phyloP scores from a whole-genome alignment of 2,113 vertebrate genomes.

The Ploceus nigricollis region DNA sequence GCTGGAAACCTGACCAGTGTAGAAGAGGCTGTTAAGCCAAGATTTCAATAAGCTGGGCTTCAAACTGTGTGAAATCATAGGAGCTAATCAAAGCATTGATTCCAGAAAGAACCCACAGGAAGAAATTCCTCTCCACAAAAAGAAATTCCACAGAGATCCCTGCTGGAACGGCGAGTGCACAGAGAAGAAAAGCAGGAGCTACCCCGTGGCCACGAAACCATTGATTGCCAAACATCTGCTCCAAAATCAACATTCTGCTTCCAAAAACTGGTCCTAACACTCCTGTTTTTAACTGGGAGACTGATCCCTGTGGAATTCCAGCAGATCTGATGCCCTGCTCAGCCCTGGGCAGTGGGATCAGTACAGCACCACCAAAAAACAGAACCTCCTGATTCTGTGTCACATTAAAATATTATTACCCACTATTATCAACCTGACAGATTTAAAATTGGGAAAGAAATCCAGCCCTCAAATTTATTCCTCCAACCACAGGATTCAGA shows the following conservation, averaged over 20 bases:
- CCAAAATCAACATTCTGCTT: not conserved
- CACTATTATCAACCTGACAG: not conserved
- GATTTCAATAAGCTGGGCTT: slow-evolving; percentile 5
- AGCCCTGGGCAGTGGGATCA: not conserved
- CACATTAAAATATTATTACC: not conserved
- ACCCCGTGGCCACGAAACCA: fast-evolving
- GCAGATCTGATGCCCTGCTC: not conserved
- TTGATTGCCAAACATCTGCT: not conserved
- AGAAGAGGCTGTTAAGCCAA: slow-evolving; percentile 9
- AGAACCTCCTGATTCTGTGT: not conserved
- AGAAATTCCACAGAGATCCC: not conserved
- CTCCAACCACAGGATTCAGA: not conserved
- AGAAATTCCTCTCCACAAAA: not conserved
- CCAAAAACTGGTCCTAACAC: fast-evolving
- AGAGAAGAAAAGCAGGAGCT: not conserved
- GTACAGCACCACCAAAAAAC: too few relatives aligned
- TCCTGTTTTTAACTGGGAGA: fast-evolving
- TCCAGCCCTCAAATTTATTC: not conserved
- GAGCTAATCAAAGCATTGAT: not conserved
- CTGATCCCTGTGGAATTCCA: not conserved
- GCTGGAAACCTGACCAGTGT: slow-evolving; percentile 18
- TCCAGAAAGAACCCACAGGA: not conserved
- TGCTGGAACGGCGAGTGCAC: fast-evolving
- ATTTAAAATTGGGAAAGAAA: not conserved
- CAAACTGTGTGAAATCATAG: not conserved